These are phyloP conservation scores for Microplitis deprimator DNA, from an alignment of 2,888 invertebrate species.

Conservation along the genomic window DNA sequence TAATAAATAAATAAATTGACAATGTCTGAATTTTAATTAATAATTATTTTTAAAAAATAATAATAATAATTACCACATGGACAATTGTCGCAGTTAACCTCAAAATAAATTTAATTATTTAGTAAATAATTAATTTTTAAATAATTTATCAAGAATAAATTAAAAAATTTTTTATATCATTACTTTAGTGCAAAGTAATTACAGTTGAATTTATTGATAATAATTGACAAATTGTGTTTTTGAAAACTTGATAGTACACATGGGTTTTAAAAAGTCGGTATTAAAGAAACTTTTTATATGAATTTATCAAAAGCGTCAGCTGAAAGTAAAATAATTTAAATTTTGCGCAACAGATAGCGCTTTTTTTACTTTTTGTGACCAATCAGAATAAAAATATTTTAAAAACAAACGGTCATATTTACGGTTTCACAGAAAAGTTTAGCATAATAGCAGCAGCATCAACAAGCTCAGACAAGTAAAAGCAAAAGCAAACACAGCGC, in stretches of 20 bases:
- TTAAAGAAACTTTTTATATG: neutral
- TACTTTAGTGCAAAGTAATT: neutral
- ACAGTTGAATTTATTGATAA: neutral
- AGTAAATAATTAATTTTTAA: neutral
- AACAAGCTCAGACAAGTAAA: neutral
- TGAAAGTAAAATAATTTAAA: neutral
- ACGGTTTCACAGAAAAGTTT: neutral
- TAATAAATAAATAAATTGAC: constrained; percentile 2
- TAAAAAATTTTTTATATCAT: neutral
- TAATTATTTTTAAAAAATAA: neutral
- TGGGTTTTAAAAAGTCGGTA: neutral
- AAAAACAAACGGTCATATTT: neutral
- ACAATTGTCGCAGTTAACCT: neutral
- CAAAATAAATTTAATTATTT: neutral
- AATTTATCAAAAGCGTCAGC: neutral
- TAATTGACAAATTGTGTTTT: neutral
- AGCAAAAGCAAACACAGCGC: neutral
- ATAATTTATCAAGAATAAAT: neutral
- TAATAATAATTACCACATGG: neutral
- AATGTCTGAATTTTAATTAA: constrained; percentile 11
- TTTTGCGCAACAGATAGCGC: neutral
- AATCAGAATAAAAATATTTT: neutral
- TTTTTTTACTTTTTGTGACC: neutral
- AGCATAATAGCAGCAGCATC: neutral
- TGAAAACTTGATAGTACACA: neutral